Conservation (phyloP, 1,140 invertebrate genomes). For the Lethrus apterus region DNA sequence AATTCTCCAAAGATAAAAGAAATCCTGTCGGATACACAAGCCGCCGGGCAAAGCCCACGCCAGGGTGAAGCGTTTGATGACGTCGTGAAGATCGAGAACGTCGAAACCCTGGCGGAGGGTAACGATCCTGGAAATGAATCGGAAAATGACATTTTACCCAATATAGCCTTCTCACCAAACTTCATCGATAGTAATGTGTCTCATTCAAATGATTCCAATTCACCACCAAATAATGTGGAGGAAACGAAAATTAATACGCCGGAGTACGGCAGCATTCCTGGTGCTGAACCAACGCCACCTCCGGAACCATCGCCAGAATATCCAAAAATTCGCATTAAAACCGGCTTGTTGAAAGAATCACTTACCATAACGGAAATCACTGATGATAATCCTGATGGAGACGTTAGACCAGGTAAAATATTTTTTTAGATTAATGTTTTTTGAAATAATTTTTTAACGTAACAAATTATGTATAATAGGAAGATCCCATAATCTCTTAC, state of each 20-base stretch:
- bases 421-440: neutral
- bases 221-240: neutral
- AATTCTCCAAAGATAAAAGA: neutral
- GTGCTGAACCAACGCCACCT: conserved; percentile 31
- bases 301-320: conserved; percentile 32
- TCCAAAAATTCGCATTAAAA: conserved; percentile 37
- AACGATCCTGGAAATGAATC: neutral
- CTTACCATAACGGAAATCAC: conserved; percentile 36
- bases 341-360: conserved; percentile 34
- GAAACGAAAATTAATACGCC: neutral
- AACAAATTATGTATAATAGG: too few relatives aligned
- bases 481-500: too few relatives aligned
- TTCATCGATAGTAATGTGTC: conserved; percentile 20
- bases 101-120: conserved; percentile 1
- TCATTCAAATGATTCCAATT: conserved; percentile 1
- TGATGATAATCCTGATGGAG: conserved; percentile 32
- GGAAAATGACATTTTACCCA: neutral
- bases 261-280: conserved; percentile 21
- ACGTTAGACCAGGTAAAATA: conserved; percentile 27
- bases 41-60: conserved; percentile 2
- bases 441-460: too few relatives aligned
- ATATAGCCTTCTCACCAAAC: conserved; percentile 23
- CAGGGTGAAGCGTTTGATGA: conserved; percentile 2
- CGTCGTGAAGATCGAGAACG: neutral
- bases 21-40: neutral